A percentile compares a stretch with the other conserved stretches of the same genome.
These are phyloP conservation scores for Parochlus steinenii DNA, from an alignment of 2,888 invertebrate species.

Conservation along the genomic window DNA sequence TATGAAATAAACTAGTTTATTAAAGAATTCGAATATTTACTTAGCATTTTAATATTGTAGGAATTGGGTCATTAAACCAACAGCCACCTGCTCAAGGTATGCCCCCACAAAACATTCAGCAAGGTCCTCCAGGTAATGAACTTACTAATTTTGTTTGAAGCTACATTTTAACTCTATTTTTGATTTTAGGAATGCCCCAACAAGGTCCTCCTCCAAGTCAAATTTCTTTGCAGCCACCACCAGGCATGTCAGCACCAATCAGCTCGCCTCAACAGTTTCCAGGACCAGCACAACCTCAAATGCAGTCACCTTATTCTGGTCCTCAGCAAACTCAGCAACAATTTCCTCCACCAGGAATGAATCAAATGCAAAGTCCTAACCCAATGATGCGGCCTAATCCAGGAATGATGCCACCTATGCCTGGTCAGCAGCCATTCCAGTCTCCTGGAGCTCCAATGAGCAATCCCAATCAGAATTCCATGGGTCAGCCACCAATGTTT, in stretches of 20 bases:
- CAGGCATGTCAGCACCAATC: constrained; percentile 12
- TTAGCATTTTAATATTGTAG: too few species aligned
- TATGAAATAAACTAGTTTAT: too few species aligned
- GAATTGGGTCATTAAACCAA: too few species aligned
- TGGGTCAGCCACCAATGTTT: constrained; percentile 20
- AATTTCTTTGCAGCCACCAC: constrained; percentile 10
- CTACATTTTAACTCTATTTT: too few species aligned
- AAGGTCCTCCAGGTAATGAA: constrained; percentile 3
- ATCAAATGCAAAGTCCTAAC: constrained; percentile 13
- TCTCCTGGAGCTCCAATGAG: constrained; percentile 19
- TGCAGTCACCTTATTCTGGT: constrained; percentile 7
- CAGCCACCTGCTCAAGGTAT: constrained; percentile 5
- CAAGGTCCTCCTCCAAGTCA: constrained; percentile 1
- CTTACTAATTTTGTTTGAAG: background rate
- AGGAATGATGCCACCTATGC: constrained; percentile 15
- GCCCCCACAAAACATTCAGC: constrained; percentile 11
- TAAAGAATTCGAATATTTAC: too few species aligned
- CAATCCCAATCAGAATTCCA: constrained; percentile 17
- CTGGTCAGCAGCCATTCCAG: too few species aligned
- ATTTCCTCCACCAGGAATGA: constrained; percentile 15
- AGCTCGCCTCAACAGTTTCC: too few species aligned
- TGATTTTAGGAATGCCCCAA: constrained; percentile 1
- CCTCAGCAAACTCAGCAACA: too few species aligned
- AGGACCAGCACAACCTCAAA: constrained; percentile 13
- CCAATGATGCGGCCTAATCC: constrained; percentile 10